Evolutionary conservation across 1,140 invertebrate genomes (phyloP).

Genomic region (Diabrotica undecimpunctata): DNA sequence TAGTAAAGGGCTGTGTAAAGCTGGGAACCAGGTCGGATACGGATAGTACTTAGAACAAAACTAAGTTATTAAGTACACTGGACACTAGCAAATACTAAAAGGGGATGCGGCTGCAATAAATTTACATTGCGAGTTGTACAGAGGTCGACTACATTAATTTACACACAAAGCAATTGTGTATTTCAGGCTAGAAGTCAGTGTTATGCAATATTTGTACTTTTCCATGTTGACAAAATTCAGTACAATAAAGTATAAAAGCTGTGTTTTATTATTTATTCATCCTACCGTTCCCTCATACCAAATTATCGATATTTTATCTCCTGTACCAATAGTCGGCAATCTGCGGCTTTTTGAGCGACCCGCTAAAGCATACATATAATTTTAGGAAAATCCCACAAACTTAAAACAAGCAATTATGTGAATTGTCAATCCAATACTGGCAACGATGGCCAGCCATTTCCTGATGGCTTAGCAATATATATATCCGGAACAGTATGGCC

Average conservation of each 20-base stretch:
- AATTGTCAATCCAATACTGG: no score
- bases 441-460: no score
- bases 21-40: constrained; percentile 42
- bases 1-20: constrained; percentile 37
- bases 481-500: no score
- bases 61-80: constrained; percentile 38
- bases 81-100: constrained; percentile 39
- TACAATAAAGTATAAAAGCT: constrained; percentile 50
- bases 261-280: background rate
- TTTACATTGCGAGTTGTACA: constrained; percentile 22
- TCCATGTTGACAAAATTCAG: constrained; percentile 51
- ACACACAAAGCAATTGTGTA: constrained; percentile 44
- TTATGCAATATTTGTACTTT: constrained; percentile 52
- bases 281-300: no score
- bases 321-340: no score
- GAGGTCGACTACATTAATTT: constrained; percentile 20
- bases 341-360: no score
- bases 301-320: no score
- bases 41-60: constrained; percentile 33
- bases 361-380: no score
- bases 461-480: no score
- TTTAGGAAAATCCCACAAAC: no score
- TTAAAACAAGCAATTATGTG: no score
- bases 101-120: constrained; percentile 27
- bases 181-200: constrained; percentile 48